Evolutionary conservation across 2,113 vertebrate species (phyloP).

Genomic region (Malurus alboscapulatus): DNA sequence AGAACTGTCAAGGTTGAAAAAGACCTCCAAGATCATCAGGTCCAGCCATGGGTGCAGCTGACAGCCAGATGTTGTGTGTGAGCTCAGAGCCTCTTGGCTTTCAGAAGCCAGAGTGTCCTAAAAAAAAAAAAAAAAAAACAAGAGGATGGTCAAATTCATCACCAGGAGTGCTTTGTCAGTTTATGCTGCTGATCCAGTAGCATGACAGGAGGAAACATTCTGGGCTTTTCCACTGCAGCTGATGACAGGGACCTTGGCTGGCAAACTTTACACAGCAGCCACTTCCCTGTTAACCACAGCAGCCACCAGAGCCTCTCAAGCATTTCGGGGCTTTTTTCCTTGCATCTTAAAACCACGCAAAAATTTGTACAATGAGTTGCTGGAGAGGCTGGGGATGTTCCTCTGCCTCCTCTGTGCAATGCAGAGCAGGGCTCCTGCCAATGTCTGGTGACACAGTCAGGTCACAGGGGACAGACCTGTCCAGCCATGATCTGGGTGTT

Average conservation of each 20-base stretch:
- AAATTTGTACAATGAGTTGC: neutral
- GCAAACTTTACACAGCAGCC: neutral
- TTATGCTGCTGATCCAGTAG: neutral
- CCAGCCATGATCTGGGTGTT: too few relatives aligned
- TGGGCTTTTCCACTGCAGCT: neutral
- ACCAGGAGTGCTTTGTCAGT: neutral
- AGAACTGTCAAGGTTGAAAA: neutral
- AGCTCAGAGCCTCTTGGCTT: neutral
- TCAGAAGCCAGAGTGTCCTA: neutral
- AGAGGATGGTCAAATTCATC: neutral
- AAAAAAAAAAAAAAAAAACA: neutral
- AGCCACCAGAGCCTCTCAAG: neutral
- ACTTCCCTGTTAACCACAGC: neutral
- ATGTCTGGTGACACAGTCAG: neutral
- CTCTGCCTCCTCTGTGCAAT: neutral
- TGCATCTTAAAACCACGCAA: neutral
- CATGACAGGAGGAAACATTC: neutral
- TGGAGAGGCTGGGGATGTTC: neutral
- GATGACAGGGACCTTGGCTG: neutral
- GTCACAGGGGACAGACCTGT: fast-evolving
- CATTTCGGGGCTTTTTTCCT: neutral
- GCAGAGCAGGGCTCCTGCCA: neutral
- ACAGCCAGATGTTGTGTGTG: fast-evolving
- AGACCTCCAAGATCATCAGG: neutral
- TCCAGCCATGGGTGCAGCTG: neutral